Evolutionary conservation across 2,797 vertebrate genomes (phyloP).

Genomic region (Danio albolineatus): DNA sequence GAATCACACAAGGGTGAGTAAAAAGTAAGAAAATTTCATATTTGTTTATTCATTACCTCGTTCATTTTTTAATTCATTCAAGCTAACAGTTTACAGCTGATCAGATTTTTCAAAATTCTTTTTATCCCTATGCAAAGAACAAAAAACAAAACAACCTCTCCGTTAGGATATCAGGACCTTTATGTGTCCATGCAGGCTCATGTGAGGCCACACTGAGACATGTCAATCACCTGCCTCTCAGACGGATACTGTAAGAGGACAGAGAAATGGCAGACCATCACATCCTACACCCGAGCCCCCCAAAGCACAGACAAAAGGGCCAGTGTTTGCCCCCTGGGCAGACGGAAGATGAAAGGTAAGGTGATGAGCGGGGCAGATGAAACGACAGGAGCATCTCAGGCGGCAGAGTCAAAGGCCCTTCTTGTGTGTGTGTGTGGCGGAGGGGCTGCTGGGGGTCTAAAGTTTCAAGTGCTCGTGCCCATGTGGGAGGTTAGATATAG

Average conservation of each 20-base stretch:
- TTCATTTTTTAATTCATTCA: no score
- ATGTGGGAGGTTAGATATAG: slow-evolving; percentile 22
- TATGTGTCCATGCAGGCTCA: neutral
- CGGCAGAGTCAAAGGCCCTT: slow-evolving; percentile 45
- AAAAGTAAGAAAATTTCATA: no score
- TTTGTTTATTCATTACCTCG: no score
- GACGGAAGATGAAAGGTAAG: slow-evolving; percentile 76
- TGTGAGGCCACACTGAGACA: slow-evolving; percentile 19
- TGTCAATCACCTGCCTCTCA: slow-evolving; percentile 46
- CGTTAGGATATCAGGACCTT: neutral
- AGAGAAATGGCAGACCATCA: slow-evolving; percentile 42
- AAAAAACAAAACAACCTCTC: no score
- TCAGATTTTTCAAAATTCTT: no score
- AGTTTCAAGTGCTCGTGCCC: slow-evolving; percentile 38
- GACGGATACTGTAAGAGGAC: slow-evolving; percentile 46
- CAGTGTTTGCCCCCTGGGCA: slow-evolving; percentile 74
- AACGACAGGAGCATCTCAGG: slow-evolving; percentile 56
- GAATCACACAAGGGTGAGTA: no score
- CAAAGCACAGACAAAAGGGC: slow-evolving; percentile 68
- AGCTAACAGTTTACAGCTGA: no score
- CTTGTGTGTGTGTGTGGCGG: slow-evolving; percentile 36
- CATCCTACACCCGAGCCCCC: slow-evolving; percentile 56
- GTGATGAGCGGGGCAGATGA: slow-evolving; percentile 74
- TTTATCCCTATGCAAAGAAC: no score
- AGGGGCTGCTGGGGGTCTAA: slow-evolving; percentile 29